Conservation (phyloP, 2,888 invertebrate genomes). For the Apotomis betuletana region DNA sequence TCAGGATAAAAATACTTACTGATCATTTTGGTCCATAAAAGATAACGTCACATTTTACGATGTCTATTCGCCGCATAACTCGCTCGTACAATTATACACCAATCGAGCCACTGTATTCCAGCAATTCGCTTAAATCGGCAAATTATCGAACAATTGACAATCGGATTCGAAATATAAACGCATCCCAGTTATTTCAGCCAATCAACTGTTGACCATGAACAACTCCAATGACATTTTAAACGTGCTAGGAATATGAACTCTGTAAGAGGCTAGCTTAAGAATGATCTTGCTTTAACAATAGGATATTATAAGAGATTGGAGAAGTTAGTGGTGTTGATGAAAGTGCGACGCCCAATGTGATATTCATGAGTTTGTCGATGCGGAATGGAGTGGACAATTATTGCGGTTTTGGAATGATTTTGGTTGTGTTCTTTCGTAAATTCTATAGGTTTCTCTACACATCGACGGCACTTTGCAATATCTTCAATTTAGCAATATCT, state of each 20-base stretch:
- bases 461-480: too few relatives aligned
- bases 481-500: too few relatives aligned
- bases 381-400: constrained; percentile 23
- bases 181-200: constrained; percentile 25
- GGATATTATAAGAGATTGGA: neutral
- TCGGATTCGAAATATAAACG: constrained; percentile 24
- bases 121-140: constrained; percentile 25
- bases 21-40: neutral
- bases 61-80: constrained; percentile 3
- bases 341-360: constrained; percentile 21
- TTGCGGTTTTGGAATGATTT: constrained; percentile 7
- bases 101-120: constrained; percentile 1
- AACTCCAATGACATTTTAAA: neutral
- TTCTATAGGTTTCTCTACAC: too few relatives aligned
- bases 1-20: too few relatives aligned
- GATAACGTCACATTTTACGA: neutral
- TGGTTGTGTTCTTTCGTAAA: neutral
- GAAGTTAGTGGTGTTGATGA: constrained; percentile 11
- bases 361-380: constrained; percentile 22
- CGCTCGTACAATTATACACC: constrained; percentile 15
- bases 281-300: neutral
- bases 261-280: neutral
- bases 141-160: constrained; percentile 35
- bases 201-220: neutral
- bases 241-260: too few relatives aligned